Conservation (phyloP, 2,888 invertebrate species). For the Antheraea assamensis region DNA sequence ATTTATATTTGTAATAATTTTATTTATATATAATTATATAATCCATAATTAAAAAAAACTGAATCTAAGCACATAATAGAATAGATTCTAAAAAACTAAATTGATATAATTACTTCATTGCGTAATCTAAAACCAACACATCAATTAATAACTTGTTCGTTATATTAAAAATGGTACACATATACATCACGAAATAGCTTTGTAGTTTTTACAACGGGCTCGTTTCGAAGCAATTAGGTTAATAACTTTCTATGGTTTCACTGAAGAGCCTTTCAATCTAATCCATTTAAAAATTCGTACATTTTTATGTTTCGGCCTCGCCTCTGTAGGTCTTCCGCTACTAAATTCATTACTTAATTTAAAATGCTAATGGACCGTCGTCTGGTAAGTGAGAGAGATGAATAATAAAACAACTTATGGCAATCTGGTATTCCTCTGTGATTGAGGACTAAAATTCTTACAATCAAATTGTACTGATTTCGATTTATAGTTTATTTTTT, state of each 20-base stretch:
- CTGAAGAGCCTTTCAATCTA: slow-evolving; percentile 21
- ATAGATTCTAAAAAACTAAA: not conserved
- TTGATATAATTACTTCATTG: not conserved
- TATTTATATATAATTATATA: not conserved
- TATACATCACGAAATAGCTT: not conserved
- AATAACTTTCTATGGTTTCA: slow-evolving; percentile 14
- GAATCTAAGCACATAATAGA: not conserved
- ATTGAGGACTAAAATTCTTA: slow-evolving; percentile 40
- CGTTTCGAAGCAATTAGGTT: slow-evolving; percentile 20
- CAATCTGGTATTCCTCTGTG: slow-evolving; percentile 52
- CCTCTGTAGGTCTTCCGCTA: slow-evolving; percentile 45
- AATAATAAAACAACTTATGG: slow-evolving; percentile 70
- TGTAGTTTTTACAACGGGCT: slow-evolving; percentile 12
- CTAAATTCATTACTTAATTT: slow-evolving; percentile 74
- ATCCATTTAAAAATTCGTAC: slow-evolving; percentile 30
- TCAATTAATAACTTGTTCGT: not conserved
- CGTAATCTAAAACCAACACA: not conserved
- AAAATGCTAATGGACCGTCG: slow-evolving; percentile 74
- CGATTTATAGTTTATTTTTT: not conserved
- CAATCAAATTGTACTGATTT: not conserved
- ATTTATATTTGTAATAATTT: not conserved
- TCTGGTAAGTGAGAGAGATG: slow-evolving; percentile 61
- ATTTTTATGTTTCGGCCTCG: slow-evolving; percentile 39
- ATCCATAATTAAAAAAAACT: not conserved
- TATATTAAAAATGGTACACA: not conserved